Conservation (phyloP, 2,113 vertebrate species). For the Ophiodon elongatus region DNA sequence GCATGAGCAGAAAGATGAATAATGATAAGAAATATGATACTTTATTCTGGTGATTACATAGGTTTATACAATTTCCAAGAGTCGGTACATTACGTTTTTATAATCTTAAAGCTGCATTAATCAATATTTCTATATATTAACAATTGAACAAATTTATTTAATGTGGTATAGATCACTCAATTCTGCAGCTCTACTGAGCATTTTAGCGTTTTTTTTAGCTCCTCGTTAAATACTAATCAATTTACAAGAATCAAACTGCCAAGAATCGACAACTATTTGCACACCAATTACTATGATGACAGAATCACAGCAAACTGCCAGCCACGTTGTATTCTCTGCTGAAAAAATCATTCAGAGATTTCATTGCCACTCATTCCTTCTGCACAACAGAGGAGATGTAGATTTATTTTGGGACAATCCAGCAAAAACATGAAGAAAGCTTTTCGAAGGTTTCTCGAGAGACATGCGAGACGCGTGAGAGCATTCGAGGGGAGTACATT, state of each 20-base stretch:
- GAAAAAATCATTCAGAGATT: neutral
- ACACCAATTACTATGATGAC: neutral
- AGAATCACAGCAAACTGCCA: neutral
- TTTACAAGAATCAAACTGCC: too few relatives aligned
- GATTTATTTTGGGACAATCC: neutral
- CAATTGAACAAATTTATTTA: too few relatives aligned
- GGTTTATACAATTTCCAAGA: neutral
- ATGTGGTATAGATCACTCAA: too few relatives aligned
- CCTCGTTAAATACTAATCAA: too few relatives aligned
- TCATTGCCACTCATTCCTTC: neutral
- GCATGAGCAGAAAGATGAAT: neutral
- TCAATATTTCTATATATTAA: too few relatives aligned
- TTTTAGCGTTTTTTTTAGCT: too few relatives aligned
- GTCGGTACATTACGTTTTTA: neutral
- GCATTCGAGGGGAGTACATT: conserved; percentile 5
- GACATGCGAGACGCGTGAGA: neutral
- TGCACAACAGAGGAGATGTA: neutral
- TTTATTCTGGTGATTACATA: neutral
- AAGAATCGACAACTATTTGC: neutral
- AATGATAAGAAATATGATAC: neutral
- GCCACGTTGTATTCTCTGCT: neutral
- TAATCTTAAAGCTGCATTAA: neutral
- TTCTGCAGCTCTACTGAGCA: too few relatives aligned
- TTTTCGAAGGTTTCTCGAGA: neutral
- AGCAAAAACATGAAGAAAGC: neutral